These are phyloP conservation scores for Lasioglossum lativentre DNA, from an alignment of 2,888 invertebrate species.

Conservation along the genomic window DNA sequence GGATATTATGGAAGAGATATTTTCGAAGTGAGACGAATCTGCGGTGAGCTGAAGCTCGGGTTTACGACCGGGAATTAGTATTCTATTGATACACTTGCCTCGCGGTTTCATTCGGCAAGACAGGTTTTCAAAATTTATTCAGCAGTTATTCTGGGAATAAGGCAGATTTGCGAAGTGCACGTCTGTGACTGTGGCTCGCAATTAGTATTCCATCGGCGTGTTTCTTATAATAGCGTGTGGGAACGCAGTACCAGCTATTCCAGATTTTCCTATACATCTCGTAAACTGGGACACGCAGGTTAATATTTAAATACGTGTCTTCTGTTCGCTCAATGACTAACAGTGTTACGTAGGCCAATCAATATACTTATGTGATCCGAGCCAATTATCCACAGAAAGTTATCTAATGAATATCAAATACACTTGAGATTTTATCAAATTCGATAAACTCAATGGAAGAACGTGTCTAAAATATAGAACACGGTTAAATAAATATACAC, in stretches of 20 bases:
- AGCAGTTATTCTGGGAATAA: constrained; percentile 15
- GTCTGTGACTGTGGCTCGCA: background rate
- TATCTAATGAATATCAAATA: background rate
- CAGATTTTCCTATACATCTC: constrained; percentile 1
- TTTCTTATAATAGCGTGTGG: constrained; percentile 22
- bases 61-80: constrained; percentile 6
- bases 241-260: background rate
- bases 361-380: background rate
- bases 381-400: background rate
- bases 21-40: constrained; percentile 5
- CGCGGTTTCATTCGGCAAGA: constrained; percentile 20
- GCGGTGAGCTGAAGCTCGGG: background rate
- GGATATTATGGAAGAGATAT: background rate
- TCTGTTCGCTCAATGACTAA: background rate
- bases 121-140: constrained; percentile 24
- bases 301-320: constrained; percentile 3
- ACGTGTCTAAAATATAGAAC: background rate
- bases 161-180: background rate
- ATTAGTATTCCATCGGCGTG: constrained; percentile 12
- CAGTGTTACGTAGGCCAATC: background rate
- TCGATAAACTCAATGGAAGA: background rate
- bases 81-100: constrained; percentile 25
- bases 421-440: background rate
- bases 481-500: background rate
- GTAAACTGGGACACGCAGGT: constrained; percentile 2